phyloP scores from a whole-genome alignment of 2,113 vertebrate species.

The Upupa epops region DNA sequence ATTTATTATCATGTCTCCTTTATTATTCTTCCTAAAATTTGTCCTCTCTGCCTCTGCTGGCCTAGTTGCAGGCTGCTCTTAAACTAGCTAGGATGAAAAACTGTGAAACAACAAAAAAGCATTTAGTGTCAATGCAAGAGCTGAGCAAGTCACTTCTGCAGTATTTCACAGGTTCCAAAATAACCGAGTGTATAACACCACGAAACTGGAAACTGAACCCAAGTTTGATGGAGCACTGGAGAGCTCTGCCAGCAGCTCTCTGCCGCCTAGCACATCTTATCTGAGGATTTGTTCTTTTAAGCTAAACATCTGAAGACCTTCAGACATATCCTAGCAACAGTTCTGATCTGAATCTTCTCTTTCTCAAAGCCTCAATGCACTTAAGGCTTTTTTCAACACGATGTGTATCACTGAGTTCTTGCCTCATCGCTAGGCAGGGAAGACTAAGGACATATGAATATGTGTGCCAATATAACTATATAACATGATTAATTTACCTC shows the following conservation, averaged over 20 bases:
- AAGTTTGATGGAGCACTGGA: neutral
- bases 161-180: neutral
- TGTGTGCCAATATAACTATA: neutral
- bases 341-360: neutral
- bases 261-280: neutral
- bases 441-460: neutral
- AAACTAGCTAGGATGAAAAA: neutral
- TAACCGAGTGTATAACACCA: neutral
- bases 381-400: neutral
- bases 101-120: neutral
- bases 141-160: neutral
- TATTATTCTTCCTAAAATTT: neutral
- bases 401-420: neutral
- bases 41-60: neutral
- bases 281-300: neutral
- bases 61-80: neutral
- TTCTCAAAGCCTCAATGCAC: neutral
- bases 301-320: neutral
- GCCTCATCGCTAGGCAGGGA: neutral
- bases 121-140: neutral
- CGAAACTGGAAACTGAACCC: neutral
- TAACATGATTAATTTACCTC: slow-evolving; percentile 77
- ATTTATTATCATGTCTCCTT: neutral
- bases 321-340: neutral
- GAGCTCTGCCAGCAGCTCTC: neutral